Evolutionary conservation across 2,113 vertebrate genomes (phyloP), one percentile per base, ranked within the genome.

Genomic region (Malurus cyaneus): DNA sequence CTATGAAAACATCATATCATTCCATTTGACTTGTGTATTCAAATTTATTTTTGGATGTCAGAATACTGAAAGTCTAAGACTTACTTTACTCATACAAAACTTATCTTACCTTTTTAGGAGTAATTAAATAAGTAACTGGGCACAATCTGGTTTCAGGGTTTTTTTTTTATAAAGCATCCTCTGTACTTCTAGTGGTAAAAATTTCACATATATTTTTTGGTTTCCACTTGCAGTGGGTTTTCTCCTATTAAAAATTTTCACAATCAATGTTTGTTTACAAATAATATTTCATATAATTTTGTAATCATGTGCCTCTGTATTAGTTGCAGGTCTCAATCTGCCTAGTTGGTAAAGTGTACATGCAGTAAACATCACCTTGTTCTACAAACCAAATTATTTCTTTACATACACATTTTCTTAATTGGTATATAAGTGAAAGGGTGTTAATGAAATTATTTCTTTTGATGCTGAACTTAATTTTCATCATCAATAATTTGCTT

Each of bases 401-500:
- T 94, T 92, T 92, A 82, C 60, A 62, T 9, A 87, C 7, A 39
- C 3, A 60, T 79, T 92, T 92, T 14, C 12, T 85, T 88, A 79
- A 49, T 47, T 59, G 29, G 18, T 53, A 46, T 76, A 39, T 36
- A 65, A 56, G 11, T 47, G 12, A 77, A 59, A 69, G 12, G 2
- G 21, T 66, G 24, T 49, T 94, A 85, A 96, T 78, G 25, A 91
- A 95, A 89, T 89, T 60, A 94, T 95, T 96, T 87, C 65, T 83
- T 88, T 53, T 39, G 14, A 12, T 67, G 44, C 10, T 81, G 41
- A 79, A 53, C 10, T 93, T 80, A 42, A 71, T 92, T 94, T 86
- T 92, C 14, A 78, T 91, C 29, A 83, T 71, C 24, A 92, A 74
- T 26, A 83, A 46, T 60, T 94, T 80, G 39, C 41, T 88, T 79